Percentiles rank a stretch among this genome's conserved stretches.
phyloP scores from a whole-genome alignment of 2,888 invertebrate species.

The Sipha maydis region DNA sequence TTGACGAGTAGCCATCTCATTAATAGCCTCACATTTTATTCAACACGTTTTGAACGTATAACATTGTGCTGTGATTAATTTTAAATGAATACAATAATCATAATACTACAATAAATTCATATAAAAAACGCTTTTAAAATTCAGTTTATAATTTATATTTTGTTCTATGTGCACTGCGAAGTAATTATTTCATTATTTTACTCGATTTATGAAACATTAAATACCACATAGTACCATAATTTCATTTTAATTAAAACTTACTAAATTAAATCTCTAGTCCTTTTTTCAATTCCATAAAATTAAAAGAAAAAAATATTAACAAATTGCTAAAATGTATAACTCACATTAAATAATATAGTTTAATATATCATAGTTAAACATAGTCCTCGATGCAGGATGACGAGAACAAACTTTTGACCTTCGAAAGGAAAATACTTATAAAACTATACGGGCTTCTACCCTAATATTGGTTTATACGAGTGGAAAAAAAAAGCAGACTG shows the following conservation, averaged over 20 bases:
- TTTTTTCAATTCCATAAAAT: not conserved
- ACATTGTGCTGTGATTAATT: not conserved
- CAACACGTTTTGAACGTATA: not conserved
- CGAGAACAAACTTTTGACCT: too few relatives aligned
- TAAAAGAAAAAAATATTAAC: not conserved
- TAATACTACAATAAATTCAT: too few relatives aligned
- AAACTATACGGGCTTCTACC: too few relatives aligned
- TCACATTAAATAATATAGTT: too few relatives aligned
- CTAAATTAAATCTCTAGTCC: not conserved
- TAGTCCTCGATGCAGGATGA: too few relatives aligned
- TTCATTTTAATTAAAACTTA: not conserved
- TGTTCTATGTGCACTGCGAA: too few relatives aligned
- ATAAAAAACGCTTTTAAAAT: not conserved
- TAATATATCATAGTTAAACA: too few relatives aligned
- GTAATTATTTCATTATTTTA: not conserved
- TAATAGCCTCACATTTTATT: too few relatives aligned
- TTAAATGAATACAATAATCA: too few relatives aligned
- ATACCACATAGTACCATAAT: not conserved
- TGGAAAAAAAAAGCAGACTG: too few relatives aligned
- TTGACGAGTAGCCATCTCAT: not conserved
- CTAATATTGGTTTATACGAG: too few relatives aligned
- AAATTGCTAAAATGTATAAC: not conserved
- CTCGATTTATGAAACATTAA: not conserved
- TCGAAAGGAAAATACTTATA: too few relatives aligned
- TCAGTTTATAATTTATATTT: not conserved